Evolutionary conservation across 1,140 invertebrate species (phyloP), one percentile per base, ranked within the genome.

Genomic region (Drosophila rufa): DNA sequence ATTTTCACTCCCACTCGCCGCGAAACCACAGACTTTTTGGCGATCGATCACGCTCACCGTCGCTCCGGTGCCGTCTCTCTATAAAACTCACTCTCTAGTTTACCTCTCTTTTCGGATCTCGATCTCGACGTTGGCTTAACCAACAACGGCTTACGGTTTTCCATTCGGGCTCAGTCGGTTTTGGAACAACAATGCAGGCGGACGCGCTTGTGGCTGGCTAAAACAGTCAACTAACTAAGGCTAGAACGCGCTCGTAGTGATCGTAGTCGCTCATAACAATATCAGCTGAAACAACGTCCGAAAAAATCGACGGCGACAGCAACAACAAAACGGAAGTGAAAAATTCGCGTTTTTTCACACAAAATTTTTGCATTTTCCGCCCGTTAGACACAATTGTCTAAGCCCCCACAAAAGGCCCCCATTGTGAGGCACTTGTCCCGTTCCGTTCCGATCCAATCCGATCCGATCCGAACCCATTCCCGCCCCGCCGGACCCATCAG

Each of bases 271-370:
- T 47, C n/a, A 45, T 56, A 56, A 56, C 53, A 56, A 40, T 56
- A 56, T 56, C 53, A 56, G 36, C 43, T 40, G 22, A 48, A 59
- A 69, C 17, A 65, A 79, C 55, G 59, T 36, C 47, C 53, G 43
- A 70, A 76, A 76, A 78, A 56, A 57, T 68, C 43, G 56, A 59
- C 11, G 57, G 36, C 38, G 19, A 50, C 27, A 60, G 43, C 75
- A 70, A 58, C 75, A 73, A 62, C 71, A 51, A 87, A 89, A 90
- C 85, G 85, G 85, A 90, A 90, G 85, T 85, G 85, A 90, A 90
- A 90, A 90, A 75, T 77, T 90, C 86, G 71, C 85, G 82, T 82
- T 91, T 86, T 76, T 90, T 90, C 82, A 85, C 85, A 89, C 81
- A 90, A 82, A 57, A 90, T 89, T 89, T 87, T 90, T 70, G 75